Evolutionary conservation across 2,797 vertebrate genomes (phyloP).

Genomic region (Coendou prehensilis): DNA sequence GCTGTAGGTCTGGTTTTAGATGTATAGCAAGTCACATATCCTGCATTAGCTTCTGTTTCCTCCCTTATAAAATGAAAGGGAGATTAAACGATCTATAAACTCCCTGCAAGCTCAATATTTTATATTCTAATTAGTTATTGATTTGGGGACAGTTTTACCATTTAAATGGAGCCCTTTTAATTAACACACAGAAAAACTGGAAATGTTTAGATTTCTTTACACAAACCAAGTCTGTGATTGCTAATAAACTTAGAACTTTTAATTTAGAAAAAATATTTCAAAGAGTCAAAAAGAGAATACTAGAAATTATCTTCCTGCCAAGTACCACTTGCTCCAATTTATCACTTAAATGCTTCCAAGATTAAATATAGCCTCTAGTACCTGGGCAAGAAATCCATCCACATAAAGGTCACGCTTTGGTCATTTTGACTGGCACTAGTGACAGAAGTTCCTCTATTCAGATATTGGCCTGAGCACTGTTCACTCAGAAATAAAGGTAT

Average conservation of each 20-base stretch:
- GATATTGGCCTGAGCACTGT: neutral
- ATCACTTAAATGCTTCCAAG: neutral
- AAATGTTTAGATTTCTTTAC: constrained; percentile 62
- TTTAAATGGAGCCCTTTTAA: constrained; percentile 49
- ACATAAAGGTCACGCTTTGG: neutral
- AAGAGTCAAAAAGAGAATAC: constrained; percentile 39
- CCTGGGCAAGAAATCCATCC: neutral
- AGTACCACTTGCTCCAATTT: neutral
- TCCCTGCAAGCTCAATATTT: constrained; percentile 12
- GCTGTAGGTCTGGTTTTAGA: neutral
- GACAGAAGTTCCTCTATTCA: neutral
- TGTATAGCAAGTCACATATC: neutral
- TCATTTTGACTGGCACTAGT: neutral
- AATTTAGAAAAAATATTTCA: constrained; percentile 63
- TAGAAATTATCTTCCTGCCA: neutral
- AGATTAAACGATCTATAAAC: constrained; percentile 3
- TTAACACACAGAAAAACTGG: neutral
- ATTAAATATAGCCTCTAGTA: neutral
- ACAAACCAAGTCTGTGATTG: neutral
- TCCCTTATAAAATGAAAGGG: constrained; percentile 1
- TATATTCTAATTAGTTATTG: constrained; percentile 26
- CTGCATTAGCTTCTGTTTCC: neutral
- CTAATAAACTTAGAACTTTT: constrained; percentile 48
- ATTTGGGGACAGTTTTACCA: neutral
- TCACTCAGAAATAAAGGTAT: neutral